phyloP scores from a whole-genome alignment of 2,888 invertebrate species.

The Dermolepida albohirtum region DNA sequence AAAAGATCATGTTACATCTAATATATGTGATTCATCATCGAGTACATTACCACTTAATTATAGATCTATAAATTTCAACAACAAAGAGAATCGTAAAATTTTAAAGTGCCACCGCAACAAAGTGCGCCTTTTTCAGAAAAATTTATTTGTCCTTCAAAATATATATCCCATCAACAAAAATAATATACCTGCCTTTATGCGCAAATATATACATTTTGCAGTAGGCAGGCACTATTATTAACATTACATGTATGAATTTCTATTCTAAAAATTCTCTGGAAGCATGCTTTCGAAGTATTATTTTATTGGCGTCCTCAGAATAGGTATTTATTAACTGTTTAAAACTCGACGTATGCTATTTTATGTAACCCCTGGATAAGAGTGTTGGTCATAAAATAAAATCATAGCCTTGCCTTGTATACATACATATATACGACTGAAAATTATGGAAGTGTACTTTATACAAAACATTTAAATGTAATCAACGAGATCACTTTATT shows the following conservation, averaged over 20 bases:
- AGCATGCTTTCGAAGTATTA: constrained; percentile 34
- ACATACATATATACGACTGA: constrained; percentile 9
- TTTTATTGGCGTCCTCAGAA: constrained; percentile 33
- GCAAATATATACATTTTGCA: neutral
- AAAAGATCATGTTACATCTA: too few relatives aligned
- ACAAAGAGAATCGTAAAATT: too few relatives aligned
- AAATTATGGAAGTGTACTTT: constrained; percentile 12
- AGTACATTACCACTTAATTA: too few relatives aligned
- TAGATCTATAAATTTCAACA: too few relatives aligned
- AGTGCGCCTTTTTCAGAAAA: too few relatives aligned
- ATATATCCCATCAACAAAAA: too few relatives aligned
- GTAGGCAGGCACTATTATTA: constrained; percentile 20
- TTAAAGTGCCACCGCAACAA: too few relatives aligned
- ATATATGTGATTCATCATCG: too few relatives aligned
- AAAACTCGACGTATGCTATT: constrained; percentile 31
- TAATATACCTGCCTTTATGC: too few relatives aligned
- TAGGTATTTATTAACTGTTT: constrained; percentile 39
- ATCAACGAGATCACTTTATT: constrained; percentile 31
- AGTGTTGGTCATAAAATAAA: constrained; percentile 31
- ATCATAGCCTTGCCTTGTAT: constrained; percentile 34
- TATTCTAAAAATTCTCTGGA: constrained; percentile 24
- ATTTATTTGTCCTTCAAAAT: too few relatives aligned
- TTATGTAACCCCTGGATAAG: constrained; percentile 29
- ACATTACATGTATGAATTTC: constrained; percentile 1
- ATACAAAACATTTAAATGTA: constrained; percentile 31